Evolutionary conservation across 2,888 invertebrate species (phyloP), one percentile per base, ranked within the genome.

Genomic region (Eumerus sabulonum): DNA sequence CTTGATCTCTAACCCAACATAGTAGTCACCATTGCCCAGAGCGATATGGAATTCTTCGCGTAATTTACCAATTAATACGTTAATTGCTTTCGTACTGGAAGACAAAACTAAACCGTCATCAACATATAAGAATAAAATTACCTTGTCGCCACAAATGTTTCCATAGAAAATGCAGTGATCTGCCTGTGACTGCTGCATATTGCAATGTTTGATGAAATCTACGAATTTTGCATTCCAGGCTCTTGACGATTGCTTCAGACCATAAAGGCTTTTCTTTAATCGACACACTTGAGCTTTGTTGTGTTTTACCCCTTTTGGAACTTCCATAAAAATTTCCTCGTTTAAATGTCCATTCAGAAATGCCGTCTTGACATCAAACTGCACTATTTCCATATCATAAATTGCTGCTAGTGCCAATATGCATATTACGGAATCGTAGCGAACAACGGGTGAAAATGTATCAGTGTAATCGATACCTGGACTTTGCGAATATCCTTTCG

Each of bases 391-490:
- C 19, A 82, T 47, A 9, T 73, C 45, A 18, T 71, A 11, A 17
- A 38, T 13, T n/a, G 82, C n/a, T n/a, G n/a, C n/a, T n/a, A n/a
- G n/a, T n/a, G n/a, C n/a, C n/a, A n/a, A n/a, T n/a, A n/a, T n/a
- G 11, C 36, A 36, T n/a, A n/a, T n/a, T n/a, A n/a, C 17, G 35
- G 36, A 35, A n/a, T 54, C 40, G 13, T 35, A 0, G 40, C 2
- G n/a, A 2, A 36, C 36, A 36, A 86, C 85, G 11, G 86, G 85
- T 50, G 40, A n/a, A n/a, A n/a, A n/a, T n/a, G n/a, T n/a, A n/a
- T n/a, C n/a, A n/a, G n/a, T n/a, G n/a, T n/a, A n/a, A n/a, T n/a
- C n/a, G n/a, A n/a, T n/a, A n/a, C n/a, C n/a, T n/a, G n/a, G n/a
- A n/a, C n/a, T n/a, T n/a, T n/a, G n/a, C n/a, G n/a, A n/a, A n/a